Conservation (phyloP, 2,888 invertebrate species). For the Synergus gifuensis region DNA sequence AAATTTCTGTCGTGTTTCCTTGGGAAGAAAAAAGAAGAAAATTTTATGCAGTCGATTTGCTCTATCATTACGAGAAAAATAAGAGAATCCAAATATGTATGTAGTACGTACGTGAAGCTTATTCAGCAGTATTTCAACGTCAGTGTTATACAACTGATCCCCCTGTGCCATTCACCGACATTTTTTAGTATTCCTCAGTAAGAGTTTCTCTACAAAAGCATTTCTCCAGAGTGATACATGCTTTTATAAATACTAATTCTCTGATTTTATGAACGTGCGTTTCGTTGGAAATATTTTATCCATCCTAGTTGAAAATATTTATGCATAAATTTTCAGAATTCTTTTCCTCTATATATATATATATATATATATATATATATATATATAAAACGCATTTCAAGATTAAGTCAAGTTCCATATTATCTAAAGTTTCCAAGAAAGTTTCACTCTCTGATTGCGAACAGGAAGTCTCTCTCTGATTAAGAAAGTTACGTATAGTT, state of each 20-base stretch:
- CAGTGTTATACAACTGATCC: too few species aligned
- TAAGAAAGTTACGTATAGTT: background rate
- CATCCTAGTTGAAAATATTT: background rate
- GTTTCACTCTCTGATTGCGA: background rate
- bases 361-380: too few species aligned
- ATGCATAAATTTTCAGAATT: background rate
- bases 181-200: too few species aligned
- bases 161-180: too few species aligned
- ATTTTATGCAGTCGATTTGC: background rate
- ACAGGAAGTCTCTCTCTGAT: background rate
- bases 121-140: too few species aligned
- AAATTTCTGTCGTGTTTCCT: background rate
- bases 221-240: background rate
- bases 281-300: background rate
- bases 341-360: background rate
- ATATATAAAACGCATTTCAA: background rate
- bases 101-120: too few species aligned
- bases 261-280: slow-evolving; percentile 30
- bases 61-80: too few species aligned
- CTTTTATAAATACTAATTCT: slow-evolving; percentile 43
- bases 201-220: too few species aligned
- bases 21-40: background rate
- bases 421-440: background rate
- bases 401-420: background rate
- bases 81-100: too few species aligned